Evolutionary conservation across 2,888 invertebrate species (phyloP).

Genomic region (Osmoderma eremita): DNA sequence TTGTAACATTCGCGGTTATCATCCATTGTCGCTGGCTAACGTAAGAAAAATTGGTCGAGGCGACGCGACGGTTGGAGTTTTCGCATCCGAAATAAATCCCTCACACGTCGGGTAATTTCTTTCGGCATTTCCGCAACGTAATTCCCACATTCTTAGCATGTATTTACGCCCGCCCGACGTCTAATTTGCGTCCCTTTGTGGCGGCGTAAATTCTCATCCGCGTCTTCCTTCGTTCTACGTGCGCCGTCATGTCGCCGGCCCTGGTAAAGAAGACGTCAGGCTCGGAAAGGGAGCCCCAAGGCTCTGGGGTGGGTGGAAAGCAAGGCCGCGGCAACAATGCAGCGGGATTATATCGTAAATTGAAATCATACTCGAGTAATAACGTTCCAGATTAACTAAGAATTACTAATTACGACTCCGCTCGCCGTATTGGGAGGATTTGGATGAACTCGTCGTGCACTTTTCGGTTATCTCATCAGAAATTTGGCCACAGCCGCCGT

Average conservation of each 20-base stretch:
- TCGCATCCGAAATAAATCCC: slow-evolving; percentile 8
- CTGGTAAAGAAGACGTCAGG: not conserved
- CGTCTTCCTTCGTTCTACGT: not conserved
- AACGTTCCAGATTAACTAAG: slow-evolving; percentile 47
- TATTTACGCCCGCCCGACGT: slow-evolving; percentile 9
- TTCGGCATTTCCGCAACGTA: slow-evolving; percentile 20
- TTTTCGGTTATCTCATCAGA: slow-evolving; percentile 31
- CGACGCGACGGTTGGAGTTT: not conserved
- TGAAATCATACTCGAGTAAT: slow-evolving; percentile 45
- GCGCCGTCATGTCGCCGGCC: slow-evolving; percentile 1
- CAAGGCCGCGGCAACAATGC: slow-evolving; percentile 16
- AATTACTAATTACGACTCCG: slow-evolving; percentile 43
- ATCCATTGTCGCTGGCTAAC: not conserved
- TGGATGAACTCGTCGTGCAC: not conserved
- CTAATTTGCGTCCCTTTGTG: slow-evolving; percentile 36
- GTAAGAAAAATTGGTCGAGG: not conserved
- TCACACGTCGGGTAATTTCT: slow-evolving; percentile 21
- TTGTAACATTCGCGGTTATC: too few species aligned
- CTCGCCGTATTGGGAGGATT: too few species aligned
- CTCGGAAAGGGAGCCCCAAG: not conserved
- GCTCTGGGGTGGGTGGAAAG: not conserved
- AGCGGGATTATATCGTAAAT: slow-evolving; percentile 39
- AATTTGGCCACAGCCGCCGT: slow-evolving; percentile 6
- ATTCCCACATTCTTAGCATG: slow-evolving; percentile 27
- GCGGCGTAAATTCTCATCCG: slow-evolving; percentile 10